Base-by-base conservation (phyloP, 2,113 vertebrate species). In the Opisthocomus hoazin region DNA sequence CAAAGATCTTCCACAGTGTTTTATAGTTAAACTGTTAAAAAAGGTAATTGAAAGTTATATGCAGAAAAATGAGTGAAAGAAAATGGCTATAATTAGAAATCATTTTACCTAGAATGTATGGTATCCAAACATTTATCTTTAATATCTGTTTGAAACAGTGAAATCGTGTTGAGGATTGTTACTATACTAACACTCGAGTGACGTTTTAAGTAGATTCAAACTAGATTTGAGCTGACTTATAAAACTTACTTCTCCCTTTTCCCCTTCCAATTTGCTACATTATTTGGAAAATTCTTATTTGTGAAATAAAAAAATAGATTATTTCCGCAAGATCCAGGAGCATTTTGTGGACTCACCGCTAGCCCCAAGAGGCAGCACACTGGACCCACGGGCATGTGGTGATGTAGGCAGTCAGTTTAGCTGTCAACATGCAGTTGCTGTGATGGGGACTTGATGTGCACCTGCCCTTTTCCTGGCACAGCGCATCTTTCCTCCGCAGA, bases 401-500 rank as follows among this genome's bases (percentile, higher is more conserved):
- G 70, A 7, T 36, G 93, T 51, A 46, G 61, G 46, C 22, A 21
- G 1, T 23, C 29, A 10, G 54, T 30, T 57, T 16, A 23, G 73
- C 45, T 61, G 81, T 29, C 6, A 0, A 2, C n/a, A 8, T 45
- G 12, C 17, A 1, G 53, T 26, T 15, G 45, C 89, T 36, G 51
- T 50, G 17, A 15, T 1, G 73, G 60, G 66, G 46, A 37, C n/a
- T 11, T 9, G 1, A 8, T 1, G 32, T 51, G 51, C 37, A 58
- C 60, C 56, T 37, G 65, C 48, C 46, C 36, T 27, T 34, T 7
- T 29, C 23, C 27, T 54, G 58, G 37, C 80, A 15, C 56, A 8
- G 66, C 9, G 45, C 5, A n/a, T n/a, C n/a, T n/a, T 60, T 17
- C 50, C 69, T 48, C 39, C 1, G 0, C 66, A 19, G 8, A 0